Evolutionary conservation across 2,888 invertebrate genomes (phyloP).

Genomic region (Theretra japonica): DNA sequence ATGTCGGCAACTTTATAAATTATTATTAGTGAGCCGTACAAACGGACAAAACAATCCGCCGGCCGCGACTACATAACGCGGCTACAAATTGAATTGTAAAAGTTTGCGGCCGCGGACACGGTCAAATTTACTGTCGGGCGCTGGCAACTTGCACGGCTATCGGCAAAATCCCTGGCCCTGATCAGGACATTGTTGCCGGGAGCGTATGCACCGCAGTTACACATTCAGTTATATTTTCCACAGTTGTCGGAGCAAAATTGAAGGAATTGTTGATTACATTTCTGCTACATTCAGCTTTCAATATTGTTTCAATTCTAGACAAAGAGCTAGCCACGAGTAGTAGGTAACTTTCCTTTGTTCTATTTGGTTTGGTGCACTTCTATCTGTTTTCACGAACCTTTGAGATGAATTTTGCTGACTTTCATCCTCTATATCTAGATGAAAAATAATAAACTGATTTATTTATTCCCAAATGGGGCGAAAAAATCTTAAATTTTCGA

Average conservation of each 20-base stretch:
- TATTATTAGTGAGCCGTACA: constrained; percentile 58
- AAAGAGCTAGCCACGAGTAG: too few relatives aligned
- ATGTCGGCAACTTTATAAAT: constrained; percentile 67
- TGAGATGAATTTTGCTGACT: too few relatives aligned
- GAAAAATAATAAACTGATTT: too few relatives aligned
- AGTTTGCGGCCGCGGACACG: constrained; percentile 57
- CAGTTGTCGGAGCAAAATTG: neutral
- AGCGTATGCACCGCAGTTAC: neutral
- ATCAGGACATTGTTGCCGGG: neutral
- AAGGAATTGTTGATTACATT: too few relatives aligned
- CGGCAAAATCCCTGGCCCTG: neutral
- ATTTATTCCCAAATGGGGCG: too few relatives aligned
- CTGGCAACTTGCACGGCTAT: constrained; percentile 15
- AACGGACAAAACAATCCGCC: constrained; percentile 68
- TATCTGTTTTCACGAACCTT: too few relatives aligned
- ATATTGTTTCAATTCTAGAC: too few relatives aligned
- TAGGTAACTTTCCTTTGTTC: too few relatives aligned
- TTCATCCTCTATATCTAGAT: too few relatives aligned
- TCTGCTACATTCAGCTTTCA: too few relatives aligned
- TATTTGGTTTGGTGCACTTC: too few relatives aligned
- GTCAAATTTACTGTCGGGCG: constrained; percentile 47
- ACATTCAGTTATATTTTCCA: neutral
- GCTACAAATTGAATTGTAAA: constrained; percentile 65
- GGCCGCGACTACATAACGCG: constrained; percentile 63
- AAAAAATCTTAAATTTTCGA: too few relatives aligned